A percentile compares a stretch with the other conserved stretches of the same genome.
These are phyloP conservation scores for Lanistes nyassanus DNA, from an alignment of 1,140 invertebrate species.

Conservation along the genomic window DNA sequence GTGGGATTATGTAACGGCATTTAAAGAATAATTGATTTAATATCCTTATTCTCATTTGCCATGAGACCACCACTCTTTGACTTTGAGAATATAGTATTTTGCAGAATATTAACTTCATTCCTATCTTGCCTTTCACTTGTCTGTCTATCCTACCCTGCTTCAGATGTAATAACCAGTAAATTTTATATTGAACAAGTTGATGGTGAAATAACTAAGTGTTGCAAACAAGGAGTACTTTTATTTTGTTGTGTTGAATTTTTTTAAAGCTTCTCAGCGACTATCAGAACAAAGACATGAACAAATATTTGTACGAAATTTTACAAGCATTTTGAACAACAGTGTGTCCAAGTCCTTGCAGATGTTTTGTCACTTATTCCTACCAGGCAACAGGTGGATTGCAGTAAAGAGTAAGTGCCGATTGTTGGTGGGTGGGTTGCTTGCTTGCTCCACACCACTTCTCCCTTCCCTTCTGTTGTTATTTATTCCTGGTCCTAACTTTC, in stretches of 20 bases:
- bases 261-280: neutral
- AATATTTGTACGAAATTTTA: no score
- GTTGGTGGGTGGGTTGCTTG: no score
- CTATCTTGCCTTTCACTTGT: neutral
- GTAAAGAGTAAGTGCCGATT: no score
- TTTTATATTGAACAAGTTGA: neutral
- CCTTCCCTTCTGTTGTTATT: no score
- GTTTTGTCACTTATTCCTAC: no score
- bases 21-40: neutral
- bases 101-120: neutral
- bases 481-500: no score
- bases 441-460: no score
- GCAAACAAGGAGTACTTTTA: neutral
- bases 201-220: neutral
- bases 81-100: neutral
- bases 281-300: neutral
- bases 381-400: no score
- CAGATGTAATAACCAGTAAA: neutral
- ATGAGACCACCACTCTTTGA: neutral
- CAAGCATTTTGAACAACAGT: no score
- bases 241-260: neutral
- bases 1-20: neutral
- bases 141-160: neutral
- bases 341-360: no score
- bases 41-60: neutral